Evolutionary conservation across 2,113 vertebrate species (phyloP).

Genomic region (Crocuta crocuta): DNA sequence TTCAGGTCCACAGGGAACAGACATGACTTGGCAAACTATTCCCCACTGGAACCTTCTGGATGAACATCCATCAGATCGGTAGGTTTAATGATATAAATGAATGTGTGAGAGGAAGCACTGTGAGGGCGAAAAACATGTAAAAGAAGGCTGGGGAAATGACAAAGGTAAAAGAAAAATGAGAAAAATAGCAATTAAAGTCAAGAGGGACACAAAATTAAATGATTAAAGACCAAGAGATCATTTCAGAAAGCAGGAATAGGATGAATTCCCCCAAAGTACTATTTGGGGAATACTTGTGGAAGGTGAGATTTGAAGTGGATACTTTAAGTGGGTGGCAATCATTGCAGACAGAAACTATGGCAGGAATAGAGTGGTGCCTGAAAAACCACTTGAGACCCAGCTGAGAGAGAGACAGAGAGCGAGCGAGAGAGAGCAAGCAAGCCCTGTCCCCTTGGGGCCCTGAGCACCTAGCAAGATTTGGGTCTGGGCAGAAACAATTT

Average conservation of each 20-base stretch:
- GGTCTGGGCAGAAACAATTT: not conserved
- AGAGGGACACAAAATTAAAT: not conserved
- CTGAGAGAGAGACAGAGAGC: not conserved
- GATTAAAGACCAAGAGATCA: not conserved
- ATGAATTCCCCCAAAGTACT: not conserved
- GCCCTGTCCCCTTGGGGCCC: not conserved
- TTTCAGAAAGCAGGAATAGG: not conserved
- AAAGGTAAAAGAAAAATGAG: not conserved
- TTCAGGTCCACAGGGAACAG: accelerated
- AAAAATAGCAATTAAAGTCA: not conserved
- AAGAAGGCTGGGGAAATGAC: not conserved
- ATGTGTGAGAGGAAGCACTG: not conserved
- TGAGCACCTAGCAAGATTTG: not conserved
- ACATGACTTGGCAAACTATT: too few species aligned
- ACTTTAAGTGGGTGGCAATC: not conserved
- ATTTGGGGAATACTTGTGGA: not conserved
- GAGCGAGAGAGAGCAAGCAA: not conserved
- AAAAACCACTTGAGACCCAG: not conserved
- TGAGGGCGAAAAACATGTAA: too few species aligned
- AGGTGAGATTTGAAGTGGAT: not conserved
- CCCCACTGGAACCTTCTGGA: too few species aligned
- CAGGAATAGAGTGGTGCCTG: not conserved
- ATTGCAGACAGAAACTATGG: not conserved
- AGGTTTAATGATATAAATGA: not conserved
- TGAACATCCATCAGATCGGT: not conserved